A percentile compares a stretch with the other conserved stretches of the same genome.
Conservation (phyloP, 2,113 vertebrate genomes). For the Oriolus oriolus region DNA sequence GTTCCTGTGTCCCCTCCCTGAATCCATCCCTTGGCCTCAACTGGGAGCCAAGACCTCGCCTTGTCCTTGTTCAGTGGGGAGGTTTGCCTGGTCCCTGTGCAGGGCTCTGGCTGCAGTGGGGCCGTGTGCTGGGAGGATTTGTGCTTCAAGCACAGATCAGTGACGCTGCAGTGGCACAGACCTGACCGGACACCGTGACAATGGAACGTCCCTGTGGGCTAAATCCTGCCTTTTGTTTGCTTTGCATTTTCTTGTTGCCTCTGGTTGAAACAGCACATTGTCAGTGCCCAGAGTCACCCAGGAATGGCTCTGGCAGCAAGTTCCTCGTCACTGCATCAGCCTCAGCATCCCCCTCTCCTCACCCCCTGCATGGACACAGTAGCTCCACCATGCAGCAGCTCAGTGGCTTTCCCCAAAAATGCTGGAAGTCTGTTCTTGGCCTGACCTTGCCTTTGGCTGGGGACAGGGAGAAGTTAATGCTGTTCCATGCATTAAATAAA, state of each 20-base stretch:
- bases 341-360: background rate
- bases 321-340: background rate
- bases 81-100: background rate
- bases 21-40: background rate
- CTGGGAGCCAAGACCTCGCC: background rate
- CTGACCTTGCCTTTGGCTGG: background rate
- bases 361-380: background rate
- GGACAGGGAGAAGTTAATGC: background rate
- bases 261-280: background rate
- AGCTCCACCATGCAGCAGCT: background rate
- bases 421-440: background rate
- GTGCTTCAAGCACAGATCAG: background rate
- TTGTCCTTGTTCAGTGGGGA: background rate
- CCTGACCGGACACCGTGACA: fast-evolving
- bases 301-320: background rate
- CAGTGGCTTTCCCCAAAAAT: background rate
- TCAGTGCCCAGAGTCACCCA: background rate
- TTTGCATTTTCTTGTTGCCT: background rate
- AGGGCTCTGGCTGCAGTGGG: background rate
- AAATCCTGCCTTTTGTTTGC: background rate
- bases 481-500: background rate
- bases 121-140: background rate
- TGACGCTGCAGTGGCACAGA: background rate
- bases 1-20: background rate
- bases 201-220: background rate